These are phyloP conservation scores for Xestia c-nigrum DNA, from an alignment of 2,888 invertebrate species.

Conservation along the genomic window DNA sequence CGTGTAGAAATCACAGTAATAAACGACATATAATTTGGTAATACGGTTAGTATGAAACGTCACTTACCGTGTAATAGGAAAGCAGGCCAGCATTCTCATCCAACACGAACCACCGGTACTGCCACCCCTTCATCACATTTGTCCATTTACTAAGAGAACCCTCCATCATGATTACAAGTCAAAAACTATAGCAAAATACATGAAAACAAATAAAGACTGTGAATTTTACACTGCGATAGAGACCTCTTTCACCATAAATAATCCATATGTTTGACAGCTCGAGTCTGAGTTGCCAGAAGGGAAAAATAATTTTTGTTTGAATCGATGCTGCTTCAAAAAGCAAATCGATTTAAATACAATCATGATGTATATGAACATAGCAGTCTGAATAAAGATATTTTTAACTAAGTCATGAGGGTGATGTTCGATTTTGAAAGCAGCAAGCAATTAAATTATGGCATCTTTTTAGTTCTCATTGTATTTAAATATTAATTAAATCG, in stretches of 20 bases:
- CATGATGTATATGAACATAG: too few species aligned
- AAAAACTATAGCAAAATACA: slow-evolving; percentile 82
- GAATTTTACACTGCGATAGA: slow-evolving; percentile 83
- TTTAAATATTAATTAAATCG: neutral
- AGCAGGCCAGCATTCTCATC: slow-evolving; percentile 99
- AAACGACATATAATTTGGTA: slow-evolving; percentile 41
- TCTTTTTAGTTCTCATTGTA: neutral
- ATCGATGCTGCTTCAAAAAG: slow-evolving; percentile 15
- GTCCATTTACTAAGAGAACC: slow-evolving; percentile 99
- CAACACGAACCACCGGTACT: slow-evolving; percentile 99
- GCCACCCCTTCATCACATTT: slow-evolving; percentile 99
- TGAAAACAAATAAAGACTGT: slow-evolving; percentile 82
- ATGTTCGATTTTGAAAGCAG: neutral
- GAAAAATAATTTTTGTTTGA: slow-evolving; percentile 55
- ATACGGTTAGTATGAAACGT: slow-evolving; percentile 74
- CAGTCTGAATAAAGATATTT: neutral
- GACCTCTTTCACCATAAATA: slow-evolving; percentile 81
- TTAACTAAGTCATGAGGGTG: too few species aligned
- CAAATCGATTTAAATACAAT: neutral
- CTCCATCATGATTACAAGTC: slow-evolving; percentile 93
- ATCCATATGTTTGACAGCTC: slow-evolving; percentile 86
- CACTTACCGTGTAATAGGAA: slow-evolving; percentile 99
- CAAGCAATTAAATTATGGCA: neutral
- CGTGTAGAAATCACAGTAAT: slow-evolving; percentile 43
- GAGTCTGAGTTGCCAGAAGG: slow-evolving; percentile 71